Conservation (phyloP, 2,113 vertebrate species). For the Mandrillus leucophaeus region DNA sequence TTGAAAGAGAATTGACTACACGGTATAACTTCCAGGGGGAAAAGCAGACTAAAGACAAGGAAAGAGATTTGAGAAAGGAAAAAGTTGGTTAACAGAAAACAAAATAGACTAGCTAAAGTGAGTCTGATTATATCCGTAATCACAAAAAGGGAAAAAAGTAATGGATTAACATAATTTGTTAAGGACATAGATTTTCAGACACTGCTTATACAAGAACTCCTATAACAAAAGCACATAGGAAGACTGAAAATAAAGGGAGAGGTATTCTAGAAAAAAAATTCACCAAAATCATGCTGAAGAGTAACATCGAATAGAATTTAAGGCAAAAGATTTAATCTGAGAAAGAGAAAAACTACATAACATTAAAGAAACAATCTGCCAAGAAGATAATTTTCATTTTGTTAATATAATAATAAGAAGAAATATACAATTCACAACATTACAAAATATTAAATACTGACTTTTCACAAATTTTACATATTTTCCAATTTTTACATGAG, state of each 20-base stretch:
- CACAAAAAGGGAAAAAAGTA: background rate
- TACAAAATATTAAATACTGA: background rate
- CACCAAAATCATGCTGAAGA: background rate
- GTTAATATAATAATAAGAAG: background rate
- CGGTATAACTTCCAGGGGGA: background rate
- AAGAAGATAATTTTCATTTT: background rate
- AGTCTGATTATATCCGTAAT: background rate
- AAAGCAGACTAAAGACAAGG: background rate
- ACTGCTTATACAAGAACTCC: background rate
- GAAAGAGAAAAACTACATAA: background rate
- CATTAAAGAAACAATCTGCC: background rate
- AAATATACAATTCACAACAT: background rate
- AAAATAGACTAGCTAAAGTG: background rate
- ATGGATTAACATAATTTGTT: background rate
- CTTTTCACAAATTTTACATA: background rate
- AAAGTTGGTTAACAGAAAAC: background rate
- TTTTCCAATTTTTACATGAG: conserved; percentile 11
- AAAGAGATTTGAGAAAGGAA: background rate
- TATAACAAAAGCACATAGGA: background rate
- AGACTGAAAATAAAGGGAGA: background rate
- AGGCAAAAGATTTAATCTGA: background rate
- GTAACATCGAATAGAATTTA: background rate
- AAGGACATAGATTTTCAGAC: background rate
- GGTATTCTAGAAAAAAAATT: background rate
- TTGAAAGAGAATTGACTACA: background rate